A percentile compares a stretch with the other conserved stretches of the same genome.
phyloP scores from a whole-genome alignment of 2,797 vertebrate genomes.

The Sitta carolinensis region DNA sequence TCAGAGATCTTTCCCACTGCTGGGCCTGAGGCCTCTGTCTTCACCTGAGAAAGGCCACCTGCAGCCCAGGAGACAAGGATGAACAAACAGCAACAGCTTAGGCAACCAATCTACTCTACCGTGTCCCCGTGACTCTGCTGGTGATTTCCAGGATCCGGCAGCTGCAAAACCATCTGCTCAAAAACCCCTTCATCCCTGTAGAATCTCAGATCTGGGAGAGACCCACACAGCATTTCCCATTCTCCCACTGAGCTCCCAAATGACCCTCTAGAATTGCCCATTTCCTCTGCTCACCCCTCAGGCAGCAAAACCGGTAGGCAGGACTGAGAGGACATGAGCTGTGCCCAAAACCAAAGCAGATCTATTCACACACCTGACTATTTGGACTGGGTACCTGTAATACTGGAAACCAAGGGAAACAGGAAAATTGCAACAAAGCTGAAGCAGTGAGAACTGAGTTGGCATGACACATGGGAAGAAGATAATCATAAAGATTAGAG shows the following conservation, averaged over 20 bases:
- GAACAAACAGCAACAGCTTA: background rate
- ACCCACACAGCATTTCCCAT: background rate
- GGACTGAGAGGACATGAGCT: background rate
- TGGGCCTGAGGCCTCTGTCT: background rate
- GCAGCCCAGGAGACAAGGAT: background rate
- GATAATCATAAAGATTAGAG: background rate
- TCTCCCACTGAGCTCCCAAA: background rate
- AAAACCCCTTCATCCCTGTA: background rate
- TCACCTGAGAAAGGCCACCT: background rate
- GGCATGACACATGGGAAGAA: background rate
- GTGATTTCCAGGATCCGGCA: background rate
- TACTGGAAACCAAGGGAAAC: background rate
- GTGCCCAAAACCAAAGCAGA: background rate
- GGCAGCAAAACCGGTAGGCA: background rate
- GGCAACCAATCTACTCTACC: background rate
- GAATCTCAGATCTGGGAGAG: background rate
- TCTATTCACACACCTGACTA: background rate
- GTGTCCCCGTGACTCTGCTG: background rate
- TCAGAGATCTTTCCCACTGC: background rate
- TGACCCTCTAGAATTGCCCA: background rate
- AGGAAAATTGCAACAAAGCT: background rate
- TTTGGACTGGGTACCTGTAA: background rate
- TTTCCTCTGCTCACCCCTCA: background rate
- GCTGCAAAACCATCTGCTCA: background rate
- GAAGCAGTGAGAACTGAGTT: background rate